A percentile compares a stretch with the other conserved stretches of the same genome.
phyloP scores from a whole-genome alignment of 2,888 invertebrate species.

The Tenthredo amoena region DNA sequence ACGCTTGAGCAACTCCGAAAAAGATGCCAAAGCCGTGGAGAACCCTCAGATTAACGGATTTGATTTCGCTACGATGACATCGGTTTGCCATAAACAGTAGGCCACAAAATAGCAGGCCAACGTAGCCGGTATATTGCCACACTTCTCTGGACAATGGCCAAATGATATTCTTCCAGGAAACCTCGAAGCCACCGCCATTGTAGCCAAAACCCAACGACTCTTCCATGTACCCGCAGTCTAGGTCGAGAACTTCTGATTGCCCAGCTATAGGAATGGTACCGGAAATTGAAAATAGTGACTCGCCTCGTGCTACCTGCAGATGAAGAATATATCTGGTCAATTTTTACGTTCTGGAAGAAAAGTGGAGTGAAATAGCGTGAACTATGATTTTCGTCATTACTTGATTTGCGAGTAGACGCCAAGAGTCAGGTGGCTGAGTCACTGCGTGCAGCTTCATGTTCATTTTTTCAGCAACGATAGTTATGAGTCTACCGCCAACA shows the following conservation, averaged over 20 bases:
- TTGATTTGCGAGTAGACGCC: background rate
- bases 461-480: slow-evolving; percentile 27
- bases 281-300: background rate
- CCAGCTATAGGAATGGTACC: background rate
- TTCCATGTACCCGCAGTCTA: slow-evolving; percentile 21
- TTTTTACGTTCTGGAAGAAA: background rate
- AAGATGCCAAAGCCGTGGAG: slow-evolving; percentile 23
- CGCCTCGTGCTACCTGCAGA: slow-evolving; percentile 1
- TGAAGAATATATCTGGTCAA: background rate
- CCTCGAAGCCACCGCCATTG: background rate
- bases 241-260: background rate
- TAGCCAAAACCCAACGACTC: slow-evolving; percentile 11
- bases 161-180: slow-evolving; percentile 14
- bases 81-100: background rate
- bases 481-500: background rate
- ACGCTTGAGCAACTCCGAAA: background rate
- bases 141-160: background rate
- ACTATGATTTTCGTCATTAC: background rate
- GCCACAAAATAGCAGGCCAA: background rate
- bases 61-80: background rate
- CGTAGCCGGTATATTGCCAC: background rate
- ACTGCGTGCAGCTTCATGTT: slow-evolving; percentile 7
- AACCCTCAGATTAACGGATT: background rate
- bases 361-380: background rate
- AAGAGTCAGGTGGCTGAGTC: background rate